Conservation (phyloP, 2,113 vertebrate species). For the Pygoscelis antarcticus region DNA sequence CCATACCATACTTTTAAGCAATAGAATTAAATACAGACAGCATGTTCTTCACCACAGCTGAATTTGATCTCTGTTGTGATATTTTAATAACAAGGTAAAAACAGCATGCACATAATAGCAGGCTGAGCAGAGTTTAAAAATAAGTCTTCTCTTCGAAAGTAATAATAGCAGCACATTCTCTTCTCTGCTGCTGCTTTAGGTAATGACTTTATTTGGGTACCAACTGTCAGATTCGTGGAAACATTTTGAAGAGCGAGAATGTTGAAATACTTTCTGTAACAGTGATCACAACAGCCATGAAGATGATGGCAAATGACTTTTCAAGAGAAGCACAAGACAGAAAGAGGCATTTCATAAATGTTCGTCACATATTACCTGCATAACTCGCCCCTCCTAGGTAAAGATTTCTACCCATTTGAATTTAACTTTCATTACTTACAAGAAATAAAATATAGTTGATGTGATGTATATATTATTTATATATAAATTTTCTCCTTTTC, state of each 20-base stretch:
- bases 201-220: conserved; percentile 43
- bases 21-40: background rate
- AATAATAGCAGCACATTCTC: conserved; percentile 16
- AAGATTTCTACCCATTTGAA: background rate
- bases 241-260: conserved; percentile 6
- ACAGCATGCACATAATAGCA: conserved; percentile 2
- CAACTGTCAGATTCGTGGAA: conserved; percentile 39
- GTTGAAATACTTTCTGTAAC: background rate
- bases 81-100: conserved; percentile 58
- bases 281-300: conserved; percentile 20
- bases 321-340: background rate
- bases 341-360: background rate
- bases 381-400: background rate
- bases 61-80: conserved; percentile 34
- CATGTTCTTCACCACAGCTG: background rate
- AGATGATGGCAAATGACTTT: conserved; percentile 35
- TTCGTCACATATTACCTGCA: background rate
- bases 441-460: background rate
- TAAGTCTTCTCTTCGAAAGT: conserved; percentile 23
- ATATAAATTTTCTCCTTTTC: background rate
- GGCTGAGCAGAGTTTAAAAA: conserved; percentile 9
- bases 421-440: background rate
- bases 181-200: background rate
- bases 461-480: background rate
- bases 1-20: background rate